Evolutionary conservation across 2,113 vertebrate genomes (phyloP).

Genomic region (Ceyx cyanopectus): DNA sequence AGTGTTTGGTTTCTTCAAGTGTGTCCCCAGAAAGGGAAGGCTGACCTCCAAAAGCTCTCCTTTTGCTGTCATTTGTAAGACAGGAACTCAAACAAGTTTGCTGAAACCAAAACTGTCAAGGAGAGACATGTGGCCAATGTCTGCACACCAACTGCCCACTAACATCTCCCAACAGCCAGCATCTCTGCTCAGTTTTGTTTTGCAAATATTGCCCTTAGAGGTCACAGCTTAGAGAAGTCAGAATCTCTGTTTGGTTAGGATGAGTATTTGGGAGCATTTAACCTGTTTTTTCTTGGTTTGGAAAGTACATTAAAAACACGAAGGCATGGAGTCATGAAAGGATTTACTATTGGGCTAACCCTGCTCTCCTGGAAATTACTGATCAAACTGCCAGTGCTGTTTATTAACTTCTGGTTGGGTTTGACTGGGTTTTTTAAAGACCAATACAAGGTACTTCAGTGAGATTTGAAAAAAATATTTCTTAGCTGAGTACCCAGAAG

Average conservation of each 20-base stretch:
- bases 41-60: not conserved
- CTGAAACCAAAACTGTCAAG: slow-evolving; percentile 8
- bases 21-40: not conserved
- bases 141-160: not conserved
- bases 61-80: not conserved
- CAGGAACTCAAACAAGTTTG: not conserved
- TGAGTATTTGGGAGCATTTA: slow-evolving; percentile 28
- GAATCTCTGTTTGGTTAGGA: slow-evolving; percentile 48
- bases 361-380: slow-evolving; percentile 11
- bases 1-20: not conserved
- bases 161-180: slow-evolving; percentile 6
- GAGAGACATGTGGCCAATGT: not conserved
- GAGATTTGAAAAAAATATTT: not conserved
- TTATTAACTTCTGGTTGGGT: not conserved
- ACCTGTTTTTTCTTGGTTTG: slow-evolving; percentile 1
- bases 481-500: not conserved
- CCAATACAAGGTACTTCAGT: not conserved
- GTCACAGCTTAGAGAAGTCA: slow-evolving; percentile 27
- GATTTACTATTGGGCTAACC: slow-evolving; percentile 13
- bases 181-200: slow-evolving; percentile 48
- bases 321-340: slow-evolving; percentile 18
- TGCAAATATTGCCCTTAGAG: slow-evolving; percentile 45
- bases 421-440: not conserved
- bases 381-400: not conserved
- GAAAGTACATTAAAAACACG: slow-evolving; percentile 44